Evolutionary conservation across 2,888 invertebrate genomes (phyloP), one percentile per base, ranked within the genome.

Genomic region (Agapetus fuscipes): DNA sequence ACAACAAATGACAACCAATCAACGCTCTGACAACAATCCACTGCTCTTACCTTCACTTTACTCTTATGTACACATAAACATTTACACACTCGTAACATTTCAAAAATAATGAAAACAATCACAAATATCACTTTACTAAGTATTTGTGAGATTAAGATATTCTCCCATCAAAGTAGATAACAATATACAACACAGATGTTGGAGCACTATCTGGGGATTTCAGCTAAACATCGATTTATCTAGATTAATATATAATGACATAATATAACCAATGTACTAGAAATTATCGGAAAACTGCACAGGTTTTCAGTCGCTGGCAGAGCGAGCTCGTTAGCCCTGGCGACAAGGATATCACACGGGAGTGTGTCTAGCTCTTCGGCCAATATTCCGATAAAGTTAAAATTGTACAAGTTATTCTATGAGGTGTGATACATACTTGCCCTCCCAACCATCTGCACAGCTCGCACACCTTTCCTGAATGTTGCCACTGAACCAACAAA

Each of bases 391-490:
- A n/a, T n/a, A n/a, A n/a, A n/a, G n/a, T n/a, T n/a, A n/a, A n/a
- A n/a, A n/a, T n/a, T n/a, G n/a, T n/a, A n/a, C 39, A 34, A 41
- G 38, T 32, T 44, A 45, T 34, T 25, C 37, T 40, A 46, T 42
- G 41, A 40, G 57, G 53, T 52, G 41, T 56, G 57, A 72, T 87
- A 91, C 91, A 82, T 91, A 93, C 91, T 93, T 90, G 91, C 88
- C 80, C 91, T 82, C 78, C 93, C 91, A 73, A 90, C 89, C 83
- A 91, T 86, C 80, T 91, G 94, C 74, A 95, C 90, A 76, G 95
- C 95, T 72, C 95, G 88, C 71, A 96, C 96, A 78, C 96, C 95
- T 78, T 96, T 95, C 85, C 95, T 90, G 88, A 97, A 97, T 72
- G 95, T 90, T 66, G 95, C 94, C 90, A 96, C 96, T 96, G 80